phyloP scores from a whole-genome alignment of 2,888 invertebrate genomes.

The Trissolcus brochymenae region DNA sequence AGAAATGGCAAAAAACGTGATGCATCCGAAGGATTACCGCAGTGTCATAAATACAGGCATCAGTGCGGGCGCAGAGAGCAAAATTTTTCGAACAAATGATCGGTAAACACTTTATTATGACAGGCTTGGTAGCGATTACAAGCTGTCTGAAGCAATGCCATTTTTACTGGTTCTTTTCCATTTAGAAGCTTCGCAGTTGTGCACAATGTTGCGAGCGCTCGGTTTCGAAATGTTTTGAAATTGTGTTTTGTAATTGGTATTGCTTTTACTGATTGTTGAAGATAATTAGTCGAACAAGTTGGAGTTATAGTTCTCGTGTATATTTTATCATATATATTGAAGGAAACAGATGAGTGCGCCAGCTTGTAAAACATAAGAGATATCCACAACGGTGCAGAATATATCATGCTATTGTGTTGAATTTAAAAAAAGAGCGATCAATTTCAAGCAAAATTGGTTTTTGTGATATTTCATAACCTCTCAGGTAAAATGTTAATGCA shows the following conservation, averaged over 20 bases:
- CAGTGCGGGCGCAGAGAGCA: constrained; percentile 18
- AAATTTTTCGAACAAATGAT: constrained; percentile 34
- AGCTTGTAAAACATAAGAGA: too few relatives aligned
- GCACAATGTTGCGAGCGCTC: constrained; percentile 21
- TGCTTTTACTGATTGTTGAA: constrained; percentile 15
- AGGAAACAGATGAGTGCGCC: background rate
- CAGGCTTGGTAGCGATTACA: constrained; percentile 39
- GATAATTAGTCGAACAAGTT: constrained; percentile 5
- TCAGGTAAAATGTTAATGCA: too few relatives aligned
- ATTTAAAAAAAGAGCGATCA: too few relatives aligned
- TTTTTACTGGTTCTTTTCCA: constrained; percentile 21
- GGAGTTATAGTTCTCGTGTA: background rate
- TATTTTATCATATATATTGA: constrained; percentile 2
- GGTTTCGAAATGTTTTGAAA: constrained; percentile 37
- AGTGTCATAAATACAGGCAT: constrained; percentile 31
- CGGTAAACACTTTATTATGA: constrained; percentile 54
- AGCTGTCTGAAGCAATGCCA: constrained; percentile 30
- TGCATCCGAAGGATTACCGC: constrained; percentile 6
- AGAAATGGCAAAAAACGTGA: constrained; percentile 32
- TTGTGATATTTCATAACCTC: too few relatives aligned
- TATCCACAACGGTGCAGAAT: too few relatives aligned
- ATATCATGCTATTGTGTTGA: too few relatives aligned
- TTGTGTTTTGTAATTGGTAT: constrained; percentile 26
- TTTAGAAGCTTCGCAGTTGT: constrained; percentile 6
- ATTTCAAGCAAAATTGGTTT: too few relatives aligned